Evolutionary conservation across 2,797 vertebrate species (phyloP), one percentile per base, ranked within the genome.

Genomic region (Setipinna tenuifilis): DNA sequence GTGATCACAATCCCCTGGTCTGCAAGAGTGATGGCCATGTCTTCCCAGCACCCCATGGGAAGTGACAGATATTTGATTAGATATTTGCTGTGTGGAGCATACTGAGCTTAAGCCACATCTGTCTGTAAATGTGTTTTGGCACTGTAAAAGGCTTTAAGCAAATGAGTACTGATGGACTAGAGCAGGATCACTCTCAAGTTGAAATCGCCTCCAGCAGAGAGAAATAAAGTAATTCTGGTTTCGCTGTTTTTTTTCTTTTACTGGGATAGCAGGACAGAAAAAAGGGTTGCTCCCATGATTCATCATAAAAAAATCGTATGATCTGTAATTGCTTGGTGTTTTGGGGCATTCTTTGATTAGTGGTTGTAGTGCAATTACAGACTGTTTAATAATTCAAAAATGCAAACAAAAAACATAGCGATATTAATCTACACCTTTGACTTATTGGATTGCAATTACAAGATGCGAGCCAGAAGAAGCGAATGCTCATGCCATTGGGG

Each of bases 101-200:
- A 44, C 71, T 78, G 71, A 44, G 71, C 17, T 21, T 31, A 35
- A 44, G 31, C 71, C 25, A 44, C 17, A 44, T 17, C 71, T 16
- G 35, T 19, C 31, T 14, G 16, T 10, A 78, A 78, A 78, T 44
- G 71, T 35, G 19, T 78, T 78, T 41, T 44, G 71, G 35, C 71
- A 78, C 71, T 44, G 19, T 12, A 78, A 19, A 41, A 21, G 31
- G 35, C 71, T 78, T 78, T 78, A 78, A 44, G 31, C 71, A 78
- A 78, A 78, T 78, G 31, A 78, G 17, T 78, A 35, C 31, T 75
- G 31, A 6, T 44, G 71, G 35, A 44, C 35, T 35, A 44, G 71
- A 41, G 31, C 19, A 25, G 35, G 71, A 78, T 78, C 71, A 78
- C 31, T 78, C 71, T 19, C 71, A 78, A 78, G 71, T 78, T 78